phyloP scores from a whole-genome alignment of 2,113 vertebrate species.

The Cromileptes altivelis region DNA sequence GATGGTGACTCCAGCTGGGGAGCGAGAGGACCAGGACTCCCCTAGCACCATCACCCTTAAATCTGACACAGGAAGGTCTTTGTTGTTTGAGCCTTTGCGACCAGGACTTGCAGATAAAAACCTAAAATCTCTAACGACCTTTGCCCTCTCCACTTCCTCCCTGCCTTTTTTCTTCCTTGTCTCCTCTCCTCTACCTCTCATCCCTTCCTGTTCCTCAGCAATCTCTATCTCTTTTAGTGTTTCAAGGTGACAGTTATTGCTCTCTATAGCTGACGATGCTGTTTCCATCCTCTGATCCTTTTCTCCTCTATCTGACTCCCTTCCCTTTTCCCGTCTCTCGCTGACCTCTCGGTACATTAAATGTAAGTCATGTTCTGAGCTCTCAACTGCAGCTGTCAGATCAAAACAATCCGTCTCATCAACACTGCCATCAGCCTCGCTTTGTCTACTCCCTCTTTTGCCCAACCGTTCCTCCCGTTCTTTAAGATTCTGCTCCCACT shows the following conservation, averaged over 20 bases:
- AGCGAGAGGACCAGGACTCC: constrained; percentile 75
- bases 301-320: not conserved
- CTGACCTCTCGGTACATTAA: constrained; percentile 44
- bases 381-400: not conserved
- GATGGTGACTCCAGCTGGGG: constrained; percentile 61
- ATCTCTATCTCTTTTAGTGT: constrained; percentile 21
- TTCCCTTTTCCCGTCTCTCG: not conserved
- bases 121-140: not conserved
- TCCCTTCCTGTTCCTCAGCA: not conserved
- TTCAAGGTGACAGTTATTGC: constrained; percentile 53
- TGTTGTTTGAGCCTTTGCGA: constrained; percentile 10
- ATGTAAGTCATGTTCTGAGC: not conserved
- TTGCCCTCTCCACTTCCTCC: not conserved
- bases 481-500: constrained; percentile 53
- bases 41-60: constrained; percentile 79
- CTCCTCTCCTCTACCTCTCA: not conserved
- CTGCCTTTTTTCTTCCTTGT: not conserved
- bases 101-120: not conserved
- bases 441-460: not conserved
- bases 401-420: not conserved
- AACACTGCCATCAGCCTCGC: not conserved
- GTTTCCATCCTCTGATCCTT: constrained; percentile 21
- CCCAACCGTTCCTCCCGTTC: constrained; percentile 38
- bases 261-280: constrained; percentile 22
- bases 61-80: constrained; percentile 9